phyloP scores from a whole-genome alignment of 2,113 vertebrate genomes.

The Ursus arctos region DNA sequence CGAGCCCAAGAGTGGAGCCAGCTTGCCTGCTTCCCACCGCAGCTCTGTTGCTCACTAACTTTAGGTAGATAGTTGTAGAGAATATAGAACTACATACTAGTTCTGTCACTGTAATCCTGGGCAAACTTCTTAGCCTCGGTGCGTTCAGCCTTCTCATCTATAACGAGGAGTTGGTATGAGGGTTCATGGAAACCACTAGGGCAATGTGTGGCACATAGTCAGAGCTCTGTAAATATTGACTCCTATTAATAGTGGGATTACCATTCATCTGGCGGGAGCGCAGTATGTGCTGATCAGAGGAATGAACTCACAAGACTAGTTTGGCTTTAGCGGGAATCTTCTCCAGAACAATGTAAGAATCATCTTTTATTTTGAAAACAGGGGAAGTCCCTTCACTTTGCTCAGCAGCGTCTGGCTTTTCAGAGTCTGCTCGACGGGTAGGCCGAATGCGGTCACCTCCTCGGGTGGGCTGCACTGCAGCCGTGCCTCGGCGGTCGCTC shows the following conservation, averaged over 20 bases:
- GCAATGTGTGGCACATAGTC: not conserved
- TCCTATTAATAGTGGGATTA: not conserved
- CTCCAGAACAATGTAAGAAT: not conserved
- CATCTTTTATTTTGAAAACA: conserved; percentile 13
- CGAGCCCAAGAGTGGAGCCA: not conserved
- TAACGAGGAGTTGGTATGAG: not conserved
- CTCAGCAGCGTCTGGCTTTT: not conserved
- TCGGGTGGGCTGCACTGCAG: not conserved
- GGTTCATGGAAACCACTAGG: not conserved
- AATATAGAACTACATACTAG: not conserved
- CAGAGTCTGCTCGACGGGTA: not conserved
- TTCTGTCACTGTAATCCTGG: not conserved
- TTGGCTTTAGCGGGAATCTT: not conserved
- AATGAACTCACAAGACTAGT: not conserved
- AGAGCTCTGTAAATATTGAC: not conserved
- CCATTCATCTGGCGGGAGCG: not conserved
- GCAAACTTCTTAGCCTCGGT: not conserved
- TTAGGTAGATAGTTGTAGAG: not conserved
- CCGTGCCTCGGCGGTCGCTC: not conserved
- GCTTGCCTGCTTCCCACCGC: not conserved
- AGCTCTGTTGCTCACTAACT: not conserved
- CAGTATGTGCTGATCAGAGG: not conserved
- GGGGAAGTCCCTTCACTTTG: not conserved
- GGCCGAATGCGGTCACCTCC: not conserved
- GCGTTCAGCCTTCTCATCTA: not conserved